Base-by-base conservation (phyloP, 2,888 invertebrate species). In the Dendrolimus houi region DNA sequence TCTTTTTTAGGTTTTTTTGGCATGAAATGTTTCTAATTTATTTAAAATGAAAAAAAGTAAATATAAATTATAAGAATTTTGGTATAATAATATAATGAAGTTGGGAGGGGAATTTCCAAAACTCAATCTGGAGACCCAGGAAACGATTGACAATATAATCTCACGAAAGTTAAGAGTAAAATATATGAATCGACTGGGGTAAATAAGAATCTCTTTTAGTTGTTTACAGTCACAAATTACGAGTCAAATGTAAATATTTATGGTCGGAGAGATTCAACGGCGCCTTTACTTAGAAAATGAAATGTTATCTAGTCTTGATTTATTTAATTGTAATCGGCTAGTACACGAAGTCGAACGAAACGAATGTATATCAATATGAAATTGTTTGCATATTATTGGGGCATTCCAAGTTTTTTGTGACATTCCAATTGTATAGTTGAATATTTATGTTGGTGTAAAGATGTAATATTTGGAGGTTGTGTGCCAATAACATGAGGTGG, bases 401-500 rank as follows among this genome's bases (percentile, higher is more conserved):
- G 81, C 83, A 85, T 85, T 85, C 85, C 84, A 78, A 72, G 77
- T 70, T 71, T 72, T 73, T 72, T 69, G 77, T 69, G 70, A 86
- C 88, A 89, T 89, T 89, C 89, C 89, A 87, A 81, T 74, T 77
- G 80, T 83, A 78, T 81, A 81, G 64, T 29, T 29, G 12, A 12
- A 47, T 47, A 47, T 47, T 29, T 47, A 47, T 72, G 68, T 71
- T 67, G 67, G 74, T 66, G 73, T 70, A 68, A 65, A 61, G 75
- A 73, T 70, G 75, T 72, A 6, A 29, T 29, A 63, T 79, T 79
- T 70, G 75, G 78, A 75, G 87, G 86, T 81, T 78, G 87, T 87
- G 89, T 90, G 90, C 90, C 90, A 90, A 90, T 85, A 77, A 75
- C 72, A 73, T 72, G 81, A 80, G 83, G 75, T 78, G 81, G 82